A percentile compares a stretch with the other conserved stretches of the same genome.
Conservation (phyloP, 2,797 vertebrate species). For the Fringilla coelebs region DNA sequence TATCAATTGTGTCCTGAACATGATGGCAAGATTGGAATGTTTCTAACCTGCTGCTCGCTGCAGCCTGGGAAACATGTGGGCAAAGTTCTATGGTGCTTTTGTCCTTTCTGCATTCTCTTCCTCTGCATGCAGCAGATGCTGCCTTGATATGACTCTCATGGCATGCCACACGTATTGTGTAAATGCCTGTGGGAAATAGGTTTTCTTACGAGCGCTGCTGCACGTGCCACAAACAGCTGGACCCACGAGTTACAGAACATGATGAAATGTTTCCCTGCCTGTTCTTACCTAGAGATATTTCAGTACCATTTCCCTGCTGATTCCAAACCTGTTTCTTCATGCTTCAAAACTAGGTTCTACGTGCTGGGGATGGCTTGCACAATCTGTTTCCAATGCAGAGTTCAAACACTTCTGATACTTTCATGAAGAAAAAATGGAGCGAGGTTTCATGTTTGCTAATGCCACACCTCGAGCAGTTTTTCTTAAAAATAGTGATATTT, state of each 20-base stretch:
- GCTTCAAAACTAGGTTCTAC: neutral
- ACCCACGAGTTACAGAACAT: rapidly evolving
- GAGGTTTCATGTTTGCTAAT: neutral
- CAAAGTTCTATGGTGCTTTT: neutral
- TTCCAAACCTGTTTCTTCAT: conserved; percentile 40
- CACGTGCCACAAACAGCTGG: neutral
- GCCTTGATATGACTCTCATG: neutral
- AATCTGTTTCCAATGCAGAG: neutral
- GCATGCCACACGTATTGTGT: neutral
- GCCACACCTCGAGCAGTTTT: neutral
- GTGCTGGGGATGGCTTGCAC: neutral
- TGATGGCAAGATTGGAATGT: neutral
- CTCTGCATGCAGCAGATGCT: neutral
- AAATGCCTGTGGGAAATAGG: neutral
- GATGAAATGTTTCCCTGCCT: neutral
- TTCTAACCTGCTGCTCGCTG: neutral
- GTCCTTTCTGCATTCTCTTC: neutral
- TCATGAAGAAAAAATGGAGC: neutral
- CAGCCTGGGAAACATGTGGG: neutral
- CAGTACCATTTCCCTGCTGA: neutral
- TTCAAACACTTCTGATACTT: neutral
- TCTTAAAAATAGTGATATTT: neutral
- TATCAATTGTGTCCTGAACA: neutral
- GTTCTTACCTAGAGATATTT: neutral
- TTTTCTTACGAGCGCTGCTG: neutral